Evolutionary conservation across 2,113 vertebrate genomes (phyloP).

Genomic region (Rutilus rutilus): DNA sequence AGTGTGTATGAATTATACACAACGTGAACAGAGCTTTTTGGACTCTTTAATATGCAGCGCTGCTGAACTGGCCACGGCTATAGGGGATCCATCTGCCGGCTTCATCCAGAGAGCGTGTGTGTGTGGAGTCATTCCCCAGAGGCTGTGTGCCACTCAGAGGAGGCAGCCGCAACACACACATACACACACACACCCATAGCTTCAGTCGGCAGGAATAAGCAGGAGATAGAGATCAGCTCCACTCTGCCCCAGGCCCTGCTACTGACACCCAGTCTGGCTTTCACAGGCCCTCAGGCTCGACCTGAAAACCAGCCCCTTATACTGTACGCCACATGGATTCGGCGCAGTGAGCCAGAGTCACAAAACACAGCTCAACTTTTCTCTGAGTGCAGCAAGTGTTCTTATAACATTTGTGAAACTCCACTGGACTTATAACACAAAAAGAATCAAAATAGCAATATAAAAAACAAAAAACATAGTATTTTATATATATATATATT

Average conservation of each 20-base stretch:
- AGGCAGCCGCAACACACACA: conserved; percentile 44
- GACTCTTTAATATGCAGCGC: conserved; percentile 58
- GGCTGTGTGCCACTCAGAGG: conserved; percentile 51
- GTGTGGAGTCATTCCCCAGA: conserved; percentile 50
- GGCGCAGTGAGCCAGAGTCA: conserved; percentile 6
- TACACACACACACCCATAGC: conserved; percentile 30
- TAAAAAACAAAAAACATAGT: no score
- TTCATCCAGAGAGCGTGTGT: conserved; percentile 43
- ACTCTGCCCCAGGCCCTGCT: conserved; percentile 44
- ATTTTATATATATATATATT: no score
- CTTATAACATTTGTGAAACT: not conserved
- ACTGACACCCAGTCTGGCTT: conserved; percentile 49
- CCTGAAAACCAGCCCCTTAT: conserved; percentile 25
- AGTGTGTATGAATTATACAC: conserved; percentile 58
- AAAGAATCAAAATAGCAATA: not conserved
- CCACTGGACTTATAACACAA: not conserved
- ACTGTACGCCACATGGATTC: conserved; percentile 20
- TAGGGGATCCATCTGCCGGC: conserved; percentile 58
- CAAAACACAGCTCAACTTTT: conserved; percentile 21
- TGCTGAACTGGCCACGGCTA: conserved; percentile 55
- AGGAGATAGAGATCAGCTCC: conserved; percentile 41
- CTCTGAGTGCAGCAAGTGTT: conserved; percentile 13
- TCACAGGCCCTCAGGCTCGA: conserved; percentile 36
- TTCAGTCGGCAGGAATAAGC: conserved; percentile 37
- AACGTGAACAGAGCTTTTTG: conserved; percentile 55